phyloP scores from a whole-genome alignment of 2,113 vertebrate genomes.

The Circaetus cinerascens region DNA sequence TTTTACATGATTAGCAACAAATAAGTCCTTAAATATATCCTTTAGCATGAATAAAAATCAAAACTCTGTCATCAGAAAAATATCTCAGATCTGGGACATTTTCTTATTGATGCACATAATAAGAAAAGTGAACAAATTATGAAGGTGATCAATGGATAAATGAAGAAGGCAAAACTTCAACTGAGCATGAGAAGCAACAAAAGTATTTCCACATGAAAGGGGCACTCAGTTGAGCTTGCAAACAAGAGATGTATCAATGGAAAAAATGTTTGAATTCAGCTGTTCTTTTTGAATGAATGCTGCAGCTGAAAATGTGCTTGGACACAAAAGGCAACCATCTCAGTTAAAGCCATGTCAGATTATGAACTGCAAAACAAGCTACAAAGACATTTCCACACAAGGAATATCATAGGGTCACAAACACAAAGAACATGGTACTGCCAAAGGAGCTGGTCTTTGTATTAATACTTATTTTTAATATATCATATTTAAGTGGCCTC shows the following conservation, averaged over 20 bases:
- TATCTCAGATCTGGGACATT: background rate
- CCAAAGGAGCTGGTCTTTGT: background rate
- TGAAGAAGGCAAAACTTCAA: background rate
- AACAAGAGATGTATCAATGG: background rate
- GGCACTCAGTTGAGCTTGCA: background rate
- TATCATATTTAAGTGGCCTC: background rate
- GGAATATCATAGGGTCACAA: background rate
- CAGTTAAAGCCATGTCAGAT: background rate
- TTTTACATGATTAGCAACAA: background rate
- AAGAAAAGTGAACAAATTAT: background rate
- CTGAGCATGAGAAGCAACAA: background rate
- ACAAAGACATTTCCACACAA: background rate
- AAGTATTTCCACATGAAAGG: background rate
- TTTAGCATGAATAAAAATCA: background rate
- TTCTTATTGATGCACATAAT: background rate
- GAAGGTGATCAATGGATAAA: background rate
- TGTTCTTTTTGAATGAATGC: background rate
- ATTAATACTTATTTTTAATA: background rate
- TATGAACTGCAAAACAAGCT: background rate
- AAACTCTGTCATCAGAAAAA: background rate
- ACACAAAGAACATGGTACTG: background rate
- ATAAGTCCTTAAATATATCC: background rate
- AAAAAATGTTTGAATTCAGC: background rate
- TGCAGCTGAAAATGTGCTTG: background rate
- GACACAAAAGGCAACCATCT: background rate